Base-by-base conservation (phyloP, 1,140 invertebrate genomes). In the Cyrtorhinus lividipennis region DNA sequence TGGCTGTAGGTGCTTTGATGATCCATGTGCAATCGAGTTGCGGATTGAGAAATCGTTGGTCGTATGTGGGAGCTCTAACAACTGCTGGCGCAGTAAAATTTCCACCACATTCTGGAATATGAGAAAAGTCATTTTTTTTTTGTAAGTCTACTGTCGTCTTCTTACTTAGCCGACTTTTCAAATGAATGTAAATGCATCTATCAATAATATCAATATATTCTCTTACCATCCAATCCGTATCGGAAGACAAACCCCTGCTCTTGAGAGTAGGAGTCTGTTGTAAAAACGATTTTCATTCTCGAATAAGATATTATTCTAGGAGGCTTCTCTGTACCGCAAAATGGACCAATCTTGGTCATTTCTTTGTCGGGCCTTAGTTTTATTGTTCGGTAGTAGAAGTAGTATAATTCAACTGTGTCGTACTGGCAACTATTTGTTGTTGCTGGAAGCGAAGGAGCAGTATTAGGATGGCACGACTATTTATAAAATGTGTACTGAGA, bases 21-120 rank as follows among this genome's bases (percentile, higher is more conserved):
- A 77, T 71, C 90, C 91, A 95, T 0, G 79, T 80, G 73, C 92
- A 95, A 67, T 84, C 82, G 24, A 80, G 74, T 27, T 8, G 30
- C 5, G 5, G 15, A 38, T 15, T 38, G 30, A 8, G 30, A 5
- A 38, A 38, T 15, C 5, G 5, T 8, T 8, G 30, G 15, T 5
- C 5, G 15, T 5, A 38, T 8, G 15, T 15, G 30, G 5, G 5
- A 15, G 5, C 15, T 15, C 20, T 12, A 5, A 53, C 20, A 20
- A 53, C 18, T 22, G 48, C 20, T 22, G 48, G 48, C 20, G 10
- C 8, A 22, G 48, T 53, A 5, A 53, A 13, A 20, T 53, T 53
- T 12, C 48, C 48, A 13, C 48, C 48, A 22, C 48, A 53, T 10
- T 10, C 48, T 53, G n/a, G n/a, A n/a, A 22, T 5, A 15, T 53